Conservation (phyloP, 2,113 vertebrate species). For the Ictalurus furcatus region DNA sequence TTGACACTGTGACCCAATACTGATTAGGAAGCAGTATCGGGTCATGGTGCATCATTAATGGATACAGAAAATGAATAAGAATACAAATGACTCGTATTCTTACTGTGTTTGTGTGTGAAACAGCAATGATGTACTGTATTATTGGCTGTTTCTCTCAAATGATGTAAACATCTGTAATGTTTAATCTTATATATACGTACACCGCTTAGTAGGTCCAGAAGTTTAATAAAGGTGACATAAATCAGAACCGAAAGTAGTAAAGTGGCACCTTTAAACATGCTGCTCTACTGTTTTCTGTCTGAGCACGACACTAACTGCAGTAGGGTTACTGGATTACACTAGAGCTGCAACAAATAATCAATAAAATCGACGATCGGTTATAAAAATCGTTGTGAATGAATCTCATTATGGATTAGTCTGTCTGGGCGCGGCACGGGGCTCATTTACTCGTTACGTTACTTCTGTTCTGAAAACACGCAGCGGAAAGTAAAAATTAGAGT, state of each 20-base stretch:
- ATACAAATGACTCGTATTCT: background rate
- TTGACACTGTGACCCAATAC: background rate
- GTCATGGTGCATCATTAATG: background rate
- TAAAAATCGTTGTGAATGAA: too few species aligned
- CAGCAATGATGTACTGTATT: background rate
- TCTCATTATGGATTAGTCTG: too few species aligned
- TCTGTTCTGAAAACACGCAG: too few species aligned
- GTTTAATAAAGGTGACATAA: background rate
- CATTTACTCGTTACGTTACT: too few species aligned
- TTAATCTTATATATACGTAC: background rate
- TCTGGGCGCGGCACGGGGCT: too few species aligned
- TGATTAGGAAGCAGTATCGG: too few species aligned
- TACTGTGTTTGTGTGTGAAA: background rate
- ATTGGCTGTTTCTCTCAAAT: background rate
- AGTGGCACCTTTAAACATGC: too few species aligned
- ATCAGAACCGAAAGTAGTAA: too few species aligned
- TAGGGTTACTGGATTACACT: background rate
- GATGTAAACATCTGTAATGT: background rate
- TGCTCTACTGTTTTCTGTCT: background rate
- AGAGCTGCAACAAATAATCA: too few species aligned
- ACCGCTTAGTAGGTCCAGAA: background rate
- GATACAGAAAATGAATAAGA: too few species aligned
- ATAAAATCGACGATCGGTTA: too few species aligned
- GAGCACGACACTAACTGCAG: background rate
- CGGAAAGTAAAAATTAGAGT: too few species aligned